Conservation (phyloP, 2,797 vertebrate species). For the Nothura maculosa region DNA sequence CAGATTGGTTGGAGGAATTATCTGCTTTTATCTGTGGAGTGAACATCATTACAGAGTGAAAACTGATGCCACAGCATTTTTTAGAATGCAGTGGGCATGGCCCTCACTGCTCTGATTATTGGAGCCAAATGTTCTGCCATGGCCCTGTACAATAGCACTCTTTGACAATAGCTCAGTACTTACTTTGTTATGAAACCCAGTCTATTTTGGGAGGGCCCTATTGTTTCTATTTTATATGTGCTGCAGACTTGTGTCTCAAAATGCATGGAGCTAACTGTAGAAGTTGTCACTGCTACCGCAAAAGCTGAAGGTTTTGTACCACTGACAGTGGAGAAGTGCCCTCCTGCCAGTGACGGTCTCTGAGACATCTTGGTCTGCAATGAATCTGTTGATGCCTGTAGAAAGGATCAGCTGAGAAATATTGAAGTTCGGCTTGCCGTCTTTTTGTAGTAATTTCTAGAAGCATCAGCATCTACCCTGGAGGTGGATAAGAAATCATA, state of each 20-base stretch:
- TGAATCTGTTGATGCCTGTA: accelerated
- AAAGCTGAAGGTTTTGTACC: conserved; percentile 1
- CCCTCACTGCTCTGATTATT: not conserved
- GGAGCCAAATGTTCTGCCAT: conserved; percentile 65
- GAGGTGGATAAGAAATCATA: not conserved
- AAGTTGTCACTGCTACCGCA: not conserved
- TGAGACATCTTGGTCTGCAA: not conserved
- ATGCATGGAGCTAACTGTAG: not conserved
- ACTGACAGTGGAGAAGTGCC: not conserved
- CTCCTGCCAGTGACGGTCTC: not conserved
- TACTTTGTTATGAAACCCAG: conserved; percentile 58
- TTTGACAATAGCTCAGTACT: conserved; percentile 56
- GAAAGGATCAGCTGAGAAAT: not conserved
- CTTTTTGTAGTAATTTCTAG: not conserved
- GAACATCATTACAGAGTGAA: conserved; percentile 30
- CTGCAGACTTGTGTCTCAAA: conserved; percentile 9
- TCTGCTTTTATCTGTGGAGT: conserved; percentile 54
- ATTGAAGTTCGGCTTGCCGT: not conserved
- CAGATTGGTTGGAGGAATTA: conserved; percentile 58
- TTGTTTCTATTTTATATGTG: conserved; percentile 58
- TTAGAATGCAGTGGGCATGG: conserved; percentile 1
- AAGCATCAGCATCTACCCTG: accelerated
- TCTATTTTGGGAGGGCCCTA: conserved; percentile 69
- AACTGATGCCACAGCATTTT: conserved; percentile 63
- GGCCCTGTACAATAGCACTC: conserved; percentile 52